Evolutionary conservation across 2,797 vertebrate genomes (phyloP), one percentile per base, ranked within the genome.

Genomic region (Labeo calbasu): DNA sequence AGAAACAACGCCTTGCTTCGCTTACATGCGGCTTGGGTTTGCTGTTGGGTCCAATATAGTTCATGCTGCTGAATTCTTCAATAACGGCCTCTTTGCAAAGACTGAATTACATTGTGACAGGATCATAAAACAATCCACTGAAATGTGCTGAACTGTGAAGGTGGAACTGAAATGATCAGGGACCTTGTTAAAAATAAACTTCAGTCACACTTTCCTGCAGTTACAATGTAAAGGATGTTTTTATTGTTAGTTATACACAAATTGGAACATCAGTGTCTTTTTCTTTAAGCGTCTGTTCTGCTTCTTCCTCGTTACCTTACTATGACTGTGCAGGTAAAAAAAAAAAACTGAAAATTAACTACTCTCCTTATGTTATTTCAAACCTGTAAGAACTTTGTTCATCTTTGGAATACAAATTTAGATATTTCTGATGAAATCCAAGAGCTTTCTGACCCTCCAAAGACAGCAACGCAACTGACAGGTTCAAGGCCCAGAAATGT

Each of bases 41-140:
- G 43, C 69, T 61, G 50, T 61, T 84, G 84, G 63, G 79, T 71
- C 36, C 40, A 48, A 71, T 81, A 72, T 69, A 70, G 66, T 57
- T 59, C 46, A 51, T 48, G 40, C 66, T 32, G 36, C 68, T 46
- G 53, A 23, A 48, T 81, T 71, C 63, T 57, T 69, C 50, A 68
- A 55, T 69, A 80, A 80, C 48, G 10, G 46, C 63, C 48, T 69
- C 78, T 81, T 71, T 71, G 79, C 53, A 59, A 72, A 81, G 79
- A 71, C 68, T 71, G 53, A 81, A 72, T 59, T 48, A 59, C 79
- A 72, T 59, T 71, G n/a, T 81, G 79, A 81, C 79, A 81, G 79
- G 51, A 72, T 53, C 79, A 59, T 81, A 81, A 81, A 81, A 70
- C 79, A 69, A 70, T 55, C 79, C 32, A 43, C 48, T 81, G 79